phyloP scores from a whole-genome alignment of 2,113 vertebrate genomes.

The Thamnaconus septentrionalis region DNA sequence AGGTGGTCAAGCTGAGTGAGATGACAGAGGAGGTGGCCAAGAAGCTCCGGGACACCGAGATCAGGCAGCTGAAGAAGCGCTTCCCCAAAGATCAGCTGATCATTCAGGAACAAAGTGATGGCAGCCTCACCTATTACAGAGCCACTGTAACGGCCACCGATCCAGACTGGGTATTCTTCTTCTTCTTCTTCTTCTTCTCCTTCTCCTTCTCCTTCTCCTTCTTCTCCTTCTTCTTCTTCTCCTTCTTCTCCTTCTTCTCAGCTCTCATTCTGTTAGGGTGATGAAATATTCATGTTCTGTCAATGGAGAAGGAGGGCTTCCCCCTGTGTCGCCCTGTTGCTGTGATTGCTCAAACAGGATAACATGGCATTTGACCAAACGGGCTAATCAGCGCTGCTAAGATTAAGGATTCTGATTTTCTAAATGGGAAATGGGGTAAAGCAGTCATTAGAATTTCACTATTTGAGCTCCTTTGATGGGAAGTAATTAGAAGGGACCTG shows the following conservation, averaged over 20 bases:
- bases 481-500: neutral
- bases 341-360: neutral
- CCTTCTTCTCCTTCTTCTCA: no score
- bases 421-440: conserved; percentile 6
- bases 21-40: conserved; percentile 69
- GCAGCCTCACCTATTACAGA: conserved; percentile 78
- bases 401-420: conserved; percentile 3
- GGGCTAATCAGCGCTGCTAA: neutral
- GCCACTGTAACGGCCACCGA: conserved; percentile 72
- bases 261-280: neutral
- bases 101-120: conserved; percentile 77
- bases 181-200: neutral
- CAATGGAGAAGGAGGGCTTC: no score
- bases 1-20: conserved; percentile 71
- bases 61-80: conserved; percentile 76
- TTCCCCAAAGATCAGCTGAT: conserved; percentile 80
- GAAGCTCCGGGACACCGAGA: conserved; percentile 76
- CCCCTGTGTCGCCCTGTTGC: neutral
- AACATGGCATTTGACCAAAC: neutral
- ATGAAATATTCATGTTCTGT: neutral
- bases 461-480: neutral
- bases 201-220: neutral
- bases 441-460: neutral
- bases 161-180: conserved; percentile 79
- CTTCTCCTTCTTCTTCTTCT: no score